Conservation (phyloP, 2,888 invertebrate genomes). For the Atrina japonica region DNA sequence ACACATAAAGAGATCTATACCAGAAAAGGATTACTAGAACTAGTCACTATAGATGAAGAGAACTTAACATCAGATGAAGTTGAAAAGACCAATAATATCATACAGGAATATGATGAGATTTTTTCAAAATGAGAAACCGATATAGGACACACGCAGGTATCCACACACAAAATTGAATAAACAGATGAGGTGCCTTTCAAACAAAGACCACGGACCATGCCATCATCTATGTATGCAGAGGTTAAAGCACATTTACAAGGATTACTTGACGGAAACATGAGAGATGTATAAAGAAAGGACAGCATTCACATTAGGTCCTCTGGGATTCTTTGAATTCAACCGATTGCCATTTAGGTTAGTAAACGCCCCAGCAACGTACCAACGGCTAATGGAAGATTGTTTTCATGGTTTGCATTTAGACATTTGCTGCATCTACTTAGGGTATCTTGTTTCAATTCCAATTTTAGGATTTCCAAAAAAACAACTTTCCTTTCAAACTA, state of each 20-base stretch:
- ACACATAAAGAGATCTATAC: no score
- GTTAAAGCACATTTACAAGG: slow-evolving; percentile 18
- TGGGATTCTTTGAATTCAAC: slow-evolving; percentile 25
- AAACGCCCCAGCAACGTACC: neutral
- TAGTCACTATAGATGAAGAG: no score
- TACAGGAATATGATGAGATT: slow-evolving; percentile 1
- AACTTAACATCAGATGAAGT: no score
- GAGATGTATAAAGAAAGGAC: slow-evolving; percentile 25
- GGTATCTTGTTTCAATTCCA: slow-evolving; percentile 8
- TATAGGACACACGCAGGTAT: slow-evolving; percentile 16
- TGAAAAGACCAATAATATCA: neutral
- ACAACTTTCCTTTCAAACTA: neutral
- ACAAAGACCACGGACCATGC: slow-evolving; percentile 10
- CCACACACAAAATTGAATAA: slow-evolving; percentile 29
- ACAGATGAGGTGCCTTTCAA: slow-evolving; percentile 18
- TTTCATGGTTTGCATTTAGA: slow-evolving; percentile 4
- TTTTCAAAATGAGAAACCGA: slow-evolving; percentile 30
- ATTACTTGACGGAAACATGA: slow-evolving; percentile 1
- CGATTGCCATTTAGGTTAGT: slow-evolving; percentile 18
- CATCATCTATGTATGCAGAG: slow-evolving; percentile 32
- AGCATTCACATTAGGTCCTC: slow-evolving; percentile 23
- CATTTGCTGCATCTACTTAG: slow-evolving; percentile 6
- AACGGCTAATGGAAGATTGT: neutral
- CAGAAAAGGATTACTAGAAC: no score
- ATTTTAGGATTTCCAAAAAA: slow-evolving; percentile 15